These are phyloP conservation scores for Spheniscus mendiculus DNA, from an alignment of 2,113 vertebrate genomes.

Conservation along the genomic window DNA sequence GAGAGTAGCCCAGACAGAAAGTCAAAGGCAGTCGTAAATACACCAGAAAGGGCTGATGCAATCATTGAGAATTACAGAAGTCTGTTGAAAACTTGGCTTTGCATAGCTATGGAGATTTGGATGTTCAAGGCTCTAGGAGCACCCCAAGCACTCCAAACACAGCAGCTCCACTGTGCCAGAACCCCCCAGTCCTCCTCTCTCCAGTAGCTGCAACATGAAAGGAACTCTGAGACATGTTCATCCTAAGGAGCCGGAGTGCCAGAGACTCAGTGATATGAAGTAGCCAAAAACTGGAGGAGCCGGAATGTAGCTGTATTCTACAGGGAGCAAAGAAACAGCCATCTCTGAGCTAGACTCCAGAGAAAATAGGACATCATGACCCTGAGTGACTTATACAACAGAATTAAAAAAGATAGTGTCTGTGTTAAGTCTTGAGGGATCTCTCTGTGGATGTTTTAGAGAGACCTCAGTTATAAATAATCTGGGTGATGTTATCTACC, in stretches of 20 bases:
- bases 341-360: not conserved
- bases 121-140: not conserved
- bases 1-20: not conserved
- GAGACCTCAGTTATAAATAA: not conserved
- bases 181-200: not conserved
- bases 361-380: not conserved
- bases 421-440: not conserved
- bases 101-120: not conserved
- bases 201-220: not conserved
- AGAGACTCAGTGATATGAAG: not conserved
- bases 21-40: not conserved
- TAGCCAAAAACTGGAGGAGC: not conserved
- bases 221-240: not conserved
- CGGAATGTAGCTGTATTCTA: not conserved
- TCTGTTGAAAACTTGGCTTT: not conserved
- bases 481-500: not conserved
- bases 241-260: not conserved
- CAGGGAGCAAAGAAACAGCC: not conserved
- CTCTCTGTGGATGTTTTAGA: not conserved
- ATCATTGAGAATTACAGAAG: not conserved
- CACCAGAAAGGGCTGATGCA: not conserved
- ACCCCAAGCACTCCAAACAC: not conserved
- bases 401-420: not conserved
- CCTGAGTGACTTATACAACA: not conserved
- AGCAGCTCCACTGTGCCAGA: not conserved